Base-by-base conservation (phyloP, 2,113 vertebrate genomes). In the Ciconia maguari region DNA sequence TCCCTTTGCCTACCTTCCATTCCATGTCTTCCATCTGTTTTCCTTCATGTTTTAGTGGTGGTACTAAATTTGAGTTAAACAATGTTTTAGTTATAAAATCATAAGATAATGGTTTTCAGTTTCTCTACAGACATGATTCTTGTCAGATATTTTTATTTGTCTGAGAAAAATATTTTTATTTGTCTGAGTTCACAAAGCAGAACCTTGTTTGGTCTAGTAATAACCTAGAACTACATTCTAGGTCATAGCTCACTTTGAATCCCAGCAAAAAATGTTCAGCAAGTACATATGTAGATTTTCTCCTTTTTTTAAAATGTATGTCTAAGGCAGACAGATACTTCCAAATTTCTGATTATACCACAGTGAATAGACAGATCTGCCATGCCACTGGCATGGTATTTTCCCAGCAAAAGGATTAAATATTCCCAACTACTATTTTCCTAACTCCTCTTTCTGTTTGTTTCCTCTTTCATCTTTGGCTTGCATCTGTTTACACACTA, bases 401-500 rank as follows among this genome's bases (percentile, higher is more conserved):
- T 97, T 96, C 76, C 62, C 41, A 87, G 27, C 26, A 84, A 96
- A 72, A 89, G 32, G 11, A 89, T 93, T 42, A 93, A 88, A 89
- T 87, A 90, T 88, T 89, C 71, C 82, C 65, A 88, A n/a, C 77
- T 60, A 51, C 21, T 78, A 26, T 95, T 96, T 97, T 90, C 51
- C 44, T 79, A 84, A 87, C 66, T 95, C 89, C 61, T 55, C 57
- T 38, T 82, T 86, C 66, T 90, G 38, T 86, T 94, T 90, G 77
- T 42, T 96, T 89, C 54, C 81, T 62, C 58, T 95, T 93, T 85
- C 27, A 61, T 94, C 57, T 83, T 94, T 66, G 55, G 52, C 52
- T 93, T 89, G 68, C 79, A 96, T 96, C 94, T 98, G 85, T 96
- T 97, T 96, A 91, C 93, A 84, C 26, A 51, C 85, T 93, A 94